Evolutionary conservation across 2,113 vertebrate species (phyloP), one percentile per base, ranked within the genome.

Genomic region (Neotoma lepida): DNA sequence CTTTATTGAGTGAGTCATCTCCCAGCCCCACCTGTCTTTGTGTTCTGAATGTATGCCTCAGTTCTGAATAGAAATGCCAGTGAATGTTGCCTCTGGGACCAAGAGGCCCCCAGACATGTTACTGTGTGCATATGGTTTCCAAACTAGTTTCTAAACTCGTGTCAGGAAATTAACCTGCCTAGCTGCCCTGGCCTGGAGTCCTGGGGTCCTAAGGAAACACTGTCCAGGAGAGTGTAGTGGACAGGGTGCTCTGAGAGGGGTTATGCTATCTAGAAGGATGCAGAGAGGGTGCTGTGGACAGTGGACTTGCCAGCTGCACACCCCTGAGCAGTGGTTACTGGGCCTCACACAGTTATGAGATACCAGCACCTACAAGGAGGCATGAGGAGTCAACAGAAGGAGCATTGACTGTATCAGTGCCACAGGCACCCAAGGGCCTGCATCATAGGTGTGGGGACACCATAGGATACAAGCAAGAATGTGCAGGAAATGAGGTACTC

Each of bases 291-390:
- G 33, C 56, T 35, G 41, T 89, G 49, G 30, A 35, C 41, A 41
- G 56, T 9, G 24, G 3, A 20, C 22, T 10, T 0, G 24, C 58
- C 39, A 17, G 49, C 18, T 0, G 15, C 14, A 22, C 33, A n/a
- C 0, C 3, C 4, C 33, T 0, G 8, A 10, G 35, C 0, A 9
- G 58, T 2, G 20, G 30, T 6, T 3, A 13, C 35, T 0, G 3
- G 71, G 41, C 4, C 10, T 51, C 6, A 73, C 9, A 15, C 15
- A 20, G 63, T 20, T 30, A 35, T 13, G 13, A 15, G 88, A 51
- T 3, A 4, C 63, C 14, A 1, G 17, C 68, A 58, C 91, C 89
- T 61, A 70, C 0, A 0, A 0, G 12, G 88, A 92, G 80, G 86
- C 41, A 30, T 8, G 9, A 22, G 22, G 63, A 95, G 87, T 14